Base-by-base conservation (phyloP, 2,888 invertebrate species). In the Labia minor region DNA sequence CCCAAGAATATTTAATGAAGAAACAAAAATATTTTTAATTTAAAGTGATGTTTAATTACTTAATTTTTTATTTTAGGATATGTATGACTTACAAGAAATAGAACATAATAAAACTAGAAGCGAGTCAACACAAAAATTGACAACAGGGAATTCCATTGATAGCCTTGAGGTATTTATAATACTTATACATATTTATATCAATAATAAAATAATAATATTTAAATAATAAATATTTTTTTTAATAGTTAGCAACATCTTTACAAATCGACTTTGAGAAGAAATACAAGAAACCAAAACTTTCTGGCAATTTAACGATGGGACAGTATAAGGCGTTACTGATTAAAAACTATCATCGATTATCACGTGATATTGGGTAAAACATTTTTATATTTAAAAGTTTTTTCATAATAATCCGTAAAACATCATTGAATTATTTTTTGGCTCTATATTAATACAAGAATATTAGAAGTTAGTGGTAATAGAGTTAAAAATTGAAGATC, bases 331-430 rank as follows among this genome's bases (percentile, higher is more conserved):
- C 89, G 0, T 81, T 89, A 21, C 82, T 88, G 74, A 82, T 83
- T 19, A 89, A 89, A 75, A 87, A 88, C 73, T 78, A 85, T 71
- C 81, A 87, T 65, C 87, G 88, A 75, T 84, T 89, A 72, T 78
- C 85, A 18, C 79, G 88, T 70, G 86, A 88, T 78, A 86, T 87
- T 61, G 86, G 87, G 88, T 88, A 78, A 81, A 81, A 72, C 68
- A 65, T 14, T 61, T 37, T 33, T 16, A 10, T 62, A 69, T 70
- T 33, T n/a, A n/a, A n/a, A n/a, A n/a, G n/a, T n/a, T n/a, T n/a
- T n/a, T n/a, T n/a, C n/a, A n/a, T n/a, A n/a, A n/a, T n/a, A n/a
- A n/a, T n/a, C n/a, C n/a, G n/a, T n/a, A n/a, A n/a, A n/a, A n/a
- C n/a, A n/a, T n/a, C n/a, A n/a, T n/a, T n/a, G n/a, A n/a, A n/a